These are phyloP conservation scores for Drosophila pseudotalamancana DNA, from an alignment of 2,888 invertebrate species.

Conservation along the genomic window DNA sequence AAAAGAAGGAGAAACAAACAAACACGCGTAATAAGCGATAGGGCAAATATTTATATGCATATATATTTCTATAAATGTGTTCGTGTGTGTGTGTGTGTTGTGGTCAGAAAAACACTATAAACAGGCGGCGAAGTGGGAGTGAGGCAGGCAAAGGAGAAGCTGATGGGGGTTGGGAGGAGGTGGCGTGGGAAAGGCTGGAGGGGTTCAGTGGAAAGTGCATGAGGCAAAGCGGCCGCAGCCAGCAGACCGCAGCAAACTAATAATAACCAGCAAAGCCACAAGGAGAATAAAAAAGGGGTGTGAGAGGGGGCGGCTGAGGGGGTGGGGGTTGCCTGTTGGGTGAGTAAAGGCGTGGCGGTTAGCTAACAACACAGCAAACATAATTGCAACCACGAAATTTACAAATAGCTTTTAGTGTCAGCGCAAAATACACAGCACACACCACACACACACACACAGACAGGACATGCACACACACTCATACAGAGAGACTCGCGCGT, in stretches of 20 bases:
- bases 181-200: neutral
- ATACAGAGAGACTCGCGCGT: conserved; percentile 13
- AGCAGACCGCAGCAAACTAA: conserved; percentile 71
- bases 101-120: conserved; percentile 59
- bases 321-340: neutral
- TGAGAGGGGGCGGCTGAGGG: neutral
- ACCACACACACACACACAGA: conserved; percentile 11
- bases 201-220: conserved; percentile 16
- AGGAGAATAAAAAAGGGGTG: conserved; percentile 27
- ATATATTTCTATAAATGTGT: conserved; percentile 19
- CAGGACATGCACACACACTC: neutral
- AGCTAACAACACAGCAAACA: conserved; percentile 73
- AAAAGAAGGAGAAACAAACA: conserved; percentile 5
- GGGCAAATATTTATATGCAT: conserved; percentile 55
- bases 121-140: conserved; percentile 16
- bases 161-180: too few relatives aligned
- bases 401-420: conserved; percentile 80
- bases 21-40: conserved; percentile 35
- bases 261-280: conserved; percentile 74
- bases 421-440: conserved; percentile 61
- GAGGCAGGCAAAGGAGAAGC: neutral
- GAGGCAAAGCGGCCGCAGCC: conserved; percentile 55
- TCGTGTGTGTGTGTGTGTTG: conserved; percentile 36
- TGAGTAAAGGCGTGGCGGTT: conserved; percentile 25
- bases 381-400: conserved; percentile 80